A percentile compares a stretch with the other conserved stretches of the same genome.
Conservation (phyloP, 2,797 vertebrate genomes). For the Argya squamiceps region DNA sequence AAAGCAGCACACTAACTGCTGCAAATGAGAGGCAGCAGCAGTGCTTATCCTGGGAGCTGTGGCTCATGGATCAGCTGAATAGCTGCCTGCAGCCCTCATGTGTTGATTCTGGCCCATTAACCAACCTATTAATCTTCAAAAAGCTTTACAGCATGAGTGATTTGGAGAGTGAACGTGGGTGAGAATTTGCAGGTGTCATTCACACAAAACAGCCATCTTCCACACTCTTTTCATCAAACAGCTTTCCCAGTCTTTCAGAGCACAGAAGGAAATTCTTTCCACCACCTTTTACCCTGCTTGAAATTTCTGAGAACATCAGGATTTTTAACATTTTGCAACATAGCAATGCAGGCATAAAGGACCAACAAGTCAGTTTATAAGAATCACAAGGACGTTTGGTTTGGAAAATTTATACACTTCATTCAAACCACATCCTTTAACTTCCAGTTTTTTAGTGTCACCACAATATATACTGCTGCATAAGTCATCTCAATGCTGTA, state of each 20-base stretch:
- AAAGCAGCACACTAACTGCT: constrained; percentile 8
- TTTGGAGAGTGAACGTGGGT: constrained; percentile 1
- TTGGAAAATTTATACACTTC: not conserved
- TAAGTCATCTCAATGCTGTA: not conserved
- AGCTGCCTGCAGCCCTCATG: constrained; percentile 7
- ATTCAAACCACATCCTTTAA: constrained; percentile 24
- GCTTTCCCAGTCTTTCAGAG: not conserved
- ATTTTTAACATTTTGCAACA: constrained; percentile 10
- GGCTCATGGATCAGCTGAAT: not conserved
- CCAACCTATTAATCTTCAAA: constrained; percentile 49
- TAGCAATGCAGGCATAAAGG: not conserved
- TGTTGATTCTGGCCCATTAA: constrained; percentile 61
- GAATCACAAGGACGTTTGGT: constrained; percentile 13
- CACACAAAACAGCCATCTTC: constrained; percentile 12
- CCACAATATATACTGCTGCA: not conserved
- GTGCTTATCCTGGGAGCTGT: constrained; percentile 16
- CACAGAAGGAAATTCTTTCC: constrained; percentile 25
- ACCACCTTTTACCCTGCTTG: not conserved
- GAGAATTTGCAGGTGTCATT: constrained; percentile 61
- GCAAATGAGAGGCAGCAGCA: constrained; percentile 32
- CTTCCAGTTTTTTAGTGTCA: constrained; percentile 30
- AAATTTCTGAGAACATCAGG: not conserved
- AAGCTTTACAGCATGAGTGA: constrained; percentile 12
- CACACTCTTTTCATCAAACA: not conserved
- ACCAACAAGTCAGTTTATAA: not conserved